Base-by-base conservation (phyloP, 2,888 invertebrate species). In the Latrodectus elegans region DNA sequence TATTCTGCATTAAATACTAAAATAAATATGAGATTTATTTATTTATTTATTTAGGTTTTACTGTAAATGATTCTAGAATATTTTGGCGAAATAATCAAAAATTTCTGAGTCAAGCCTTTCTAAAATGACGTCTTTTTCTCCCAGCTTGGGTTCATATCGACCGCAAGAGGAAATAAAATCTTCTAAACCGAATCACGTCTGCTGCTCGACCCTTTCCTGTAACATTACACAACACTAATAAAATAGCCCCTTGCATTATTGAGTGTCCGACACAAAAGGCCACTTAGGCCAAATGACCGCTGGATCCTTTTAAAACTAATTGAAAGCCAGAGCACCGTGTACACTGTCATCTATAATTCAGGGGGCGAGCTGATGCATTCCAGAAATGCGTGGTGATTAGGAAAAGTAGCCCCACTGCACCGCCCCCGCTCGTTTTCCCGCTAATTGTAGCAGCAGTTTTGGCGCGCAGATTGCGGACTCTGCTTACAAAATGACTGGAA, bases 161-260 rank as follows among this genome's bases (percentile, higher is more conserved):
- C 38, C 38, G 38, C 38, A 38, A 38, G 38, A 38, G 38, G 38
- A 38, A 38, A 38, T 38, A 38, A 38, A 38, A 38, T 60, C 60
- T 15, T 60, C 60, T 15, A 60, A 60, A 60, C n/a, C 60, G n/a
- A n/a, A 60, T 60, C 60, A 60, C 60, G 60, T 60, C 60, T 60
- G 60, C 60, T 38, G 12, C n/a, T 60, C n/a, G n/a, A 60, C 60
- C 60, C 60, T 12, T 60, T 60, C 60, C 60, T n/a, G 38, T 60
- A 60, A n/a, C n/a, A 60, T 60, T 60, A 60, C 60, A 85, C 70
- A 85, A 86, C 75, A 76, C 81, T 86, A 81, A 86, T 77, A 86
- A 86, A 86, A 86, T 77, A 53, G 53, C 38, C 81, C 22, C 22
- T 71, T 86, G 80, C 76, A 86, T 81, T 86, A 86, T 86, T 86